phyloP scores from a whole-genome alignment of 1,140 invertebrate species.

The Drosophila sp. region DNA sequence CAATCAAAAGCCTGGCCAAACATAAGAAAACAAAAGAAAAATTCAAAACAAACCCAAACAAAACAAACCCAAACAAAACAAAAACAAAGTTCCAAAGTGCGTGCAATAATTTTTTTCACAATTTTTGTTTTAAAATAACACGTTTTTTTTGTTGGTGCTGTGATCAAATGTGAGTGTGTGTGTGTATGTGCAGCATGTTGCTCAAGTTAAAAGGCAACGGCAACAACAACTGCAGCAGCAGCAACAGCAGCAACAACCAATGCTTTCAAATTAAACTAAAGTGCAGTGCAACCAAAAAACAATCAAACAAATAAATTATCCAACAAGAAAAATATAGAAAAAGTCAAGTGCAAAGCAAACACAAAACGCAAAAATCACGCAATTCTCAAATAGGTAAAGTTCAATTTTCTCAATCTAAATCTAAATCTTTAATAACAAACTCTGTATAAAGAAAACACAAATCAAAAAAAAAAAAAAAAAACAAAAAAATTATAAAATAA shows the following conservation, averaged over 20 bases:
- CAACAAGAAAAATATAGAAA: conserved; percentile 1
- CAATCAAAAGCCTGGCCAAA: conserved; percentile 10
- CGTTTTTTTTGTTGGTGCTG: conserved; percentile 31
- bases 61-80: background rate
- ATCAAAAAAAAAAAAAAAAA: conserved; percentile 22
- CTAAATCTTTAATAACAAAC: conserved; percentile 1
- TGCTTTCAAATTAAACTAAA: conserved; percentile 18
- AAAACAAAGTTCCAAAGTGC: no score
- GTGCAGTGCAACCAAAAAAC: conserved; percentile 1
- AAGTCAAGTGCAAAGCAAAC: conserved; percentile 20
- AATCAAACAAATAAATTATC: conserved; percentile 2
- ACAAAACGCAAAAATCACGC: conserved; percentile 48
- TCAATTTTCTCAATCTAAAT: conserved; percentile 54
- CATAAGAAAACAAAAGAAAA: conserved; percentile 6
- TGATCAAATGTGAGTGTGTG: conserved; percentile 24
- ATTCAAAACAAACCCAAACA: background rate
- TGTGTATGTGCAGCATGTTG: conserved; percentile 38
- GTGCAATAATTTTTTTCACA: conserved; percentile 18
- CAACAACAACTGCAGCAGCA: conserved; percentile 2
- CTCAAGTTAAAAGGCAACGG: conserved; percentile 1
- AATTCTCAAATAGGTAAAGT: conserved; percentile 74
- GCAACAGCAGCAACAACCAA: conserved; percentile 7
- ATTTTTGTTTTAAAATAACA: conserved; percentile 21
- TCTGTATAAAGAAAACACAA: conserved; percentile 38
- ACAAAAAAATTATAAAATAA: background rate